A percentile compares a stretch with the other conserved stretches of the same genome.
phyloP scores from a whole-genome alignment of 2,113 vertebrate species.

The Entosphenus tridentatus region DNA sequence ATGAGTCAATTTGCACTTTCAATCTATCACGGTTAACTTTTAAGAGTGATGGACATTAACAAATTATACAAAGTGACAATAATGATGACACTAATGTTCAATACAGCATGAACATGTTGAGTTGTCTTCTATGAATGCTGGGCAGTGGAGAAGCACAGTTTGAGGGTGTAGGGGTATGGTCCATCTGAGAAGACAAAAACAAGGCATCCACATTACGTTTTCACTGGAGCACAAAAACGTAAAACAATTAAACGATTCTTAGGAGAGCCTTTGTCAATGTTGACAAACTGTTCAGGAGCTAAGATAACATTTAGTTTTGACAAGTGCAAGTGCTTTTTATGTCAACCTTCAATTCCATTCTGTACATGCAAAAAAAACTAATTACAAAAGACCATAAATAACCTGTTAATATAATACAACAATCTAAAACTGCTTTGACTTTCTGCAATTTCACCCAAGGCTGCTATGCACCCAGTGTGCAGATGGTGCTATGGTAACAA shows the following conservation, averaged over 20 bases:
- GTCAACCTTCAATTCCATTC: not conserved
- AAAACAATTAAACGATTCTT: not conserved
- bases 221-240: not conserved
- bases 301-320: not conserved
- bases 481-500: not conserved
- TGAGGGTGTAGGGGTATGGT: conserved; percentile 87
- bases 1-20: too few species aligned
- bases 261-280: not conserved
- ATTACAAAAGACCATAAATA: too few species aligned
- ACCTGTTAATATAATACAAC: too few species aligned
- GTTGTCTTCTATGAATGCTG: not conserved
- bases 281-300: not conserved
- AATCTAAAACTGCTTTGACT: not conserved
- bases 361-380: not conserved
- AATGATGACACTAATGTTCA: too few species aligned
- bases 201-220: conserved; percentile 2
- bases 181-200: conserved; percentile 43
- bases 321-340: not conserved
- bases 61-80: too few species aligned
- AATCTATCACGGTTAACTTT: too few species aligned
- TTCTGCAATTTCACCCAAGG: not conserved
- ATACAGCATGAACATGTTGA: too few species aligned
- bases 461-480: not conserved
- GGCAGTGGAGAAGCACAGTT: conserved; percentile 62
- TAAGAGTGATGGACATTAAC: too few species aligned